Base-by-base conservation (phyloP, 2,888 invertebrate genomes). In the Melieria picta region DNA sequence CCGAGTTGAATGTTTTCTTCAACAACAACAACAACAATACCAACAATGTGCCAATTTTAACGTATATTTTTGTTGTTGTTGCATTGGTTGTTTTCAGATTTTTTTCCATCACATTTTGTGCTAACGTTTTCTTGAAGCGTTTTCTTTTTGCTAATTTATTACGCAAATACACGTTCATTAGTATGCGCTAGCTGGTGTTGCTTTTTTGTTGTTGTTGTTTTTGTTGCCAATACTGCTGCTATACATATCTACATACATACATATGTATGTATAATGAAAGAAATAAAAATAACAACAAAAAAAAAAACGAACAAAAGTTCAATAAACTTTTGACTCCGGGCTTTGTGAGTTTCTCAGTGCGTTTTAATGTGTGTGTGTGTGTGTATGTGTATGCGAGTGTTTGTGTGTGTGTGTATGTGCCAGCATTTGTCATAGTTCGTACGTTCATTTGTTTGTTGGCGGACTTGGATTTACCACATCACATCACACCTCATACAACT, bases 311-410 rank as follows among this genome's bases (percentile, higher is more conserved):
- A 65, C 47, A 79, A 76, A 80, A 83, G 82, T 82, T 82, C 83
- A 82, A 82, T 82, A 82, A 82, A 83, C 82, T 80, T 79, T 82
- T 75, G 67, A 57, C 62, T 69, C 48, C 10, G 30, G 60, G 47
- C 67, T 65, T 11, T 9, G 30, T 52, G 52, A 65, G 68, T 74
- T 60, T 62, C 46, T 10, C 56, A 65, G 48, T 67, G 42, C 65
- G 11, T 64, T 7, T 64, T 50, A 43, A 50, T 46, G 42, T 68
- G 42, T 68, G 16, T 61, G 45, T 61, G 16, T 61, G 61, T 61
- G 48, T 43, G 45, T 42, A 13, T 61, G 62, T 60, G 43, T 64
- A 46, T 16, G 45, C 45, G 4, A 62, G 45, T n/a, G 47, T 45
- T 13, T 45, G 11, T 45, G 61, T 11, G 9, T 50, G 50, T 10